Percentiles rank a stretch among this genome's conserved stretches.
Conservation (phyloP, 2,113 vertebrate species). For the Baryphthengus martii region DNA sequence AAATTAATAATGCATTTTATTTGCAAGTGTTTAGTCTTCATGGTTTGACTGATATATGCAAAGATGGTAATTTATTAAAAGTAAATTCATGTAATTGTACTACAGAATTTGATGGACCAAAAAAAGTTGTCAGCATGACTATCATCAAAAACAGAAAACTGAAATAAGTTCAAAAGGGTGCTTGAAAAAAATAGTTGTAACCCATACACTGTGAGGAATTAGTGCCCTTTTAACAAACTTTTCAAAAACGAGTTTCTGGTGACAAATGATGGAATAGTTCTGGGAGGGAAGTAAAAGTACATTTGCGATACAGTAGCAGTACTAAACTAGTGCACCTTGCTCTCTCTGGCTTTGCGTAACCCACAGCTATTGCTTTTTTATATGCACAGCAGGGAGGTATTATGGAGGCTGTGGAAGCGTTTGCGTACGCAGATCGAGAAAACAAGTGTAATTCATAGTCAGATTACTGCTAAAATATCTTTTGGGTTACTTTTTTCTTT, state of each 20-base stretch:
- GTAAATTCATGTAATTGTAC: constrained; percentile 93
- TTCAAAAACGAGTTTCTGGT: not conserved
- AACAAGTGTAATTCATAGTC: not conserved
- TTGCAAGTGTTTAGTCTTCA: constrained; percentile 88
- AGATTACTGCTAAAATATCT: not conserved
- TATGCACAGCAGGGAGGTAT: not conserved
- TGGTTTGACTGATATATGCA: constrained; percentile 97
- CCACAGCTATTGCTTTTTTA: not conserved
- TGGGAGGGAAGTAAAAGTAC: not conserved
- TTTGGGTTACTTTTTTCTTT: not conserved
- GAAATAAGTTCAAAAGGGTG: constrained; percentile 68
- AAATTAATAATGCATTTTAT: constrained; percentile 98
- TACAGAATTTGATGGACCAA: constrained; percentile 91
- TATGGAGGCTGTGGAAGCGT: not conserved
- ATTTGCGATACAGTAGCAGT: not conserved
- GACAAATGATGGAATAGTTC: not conserved
- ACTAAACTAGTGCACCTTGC: not conserved
- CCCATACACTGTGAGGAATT: not conserved
- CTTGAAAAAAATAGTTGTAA: constrained; percentile 12
- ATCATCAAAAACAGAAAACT: constrained; percentile 83
- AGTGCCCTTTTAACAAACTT: constrained; percentile 9
- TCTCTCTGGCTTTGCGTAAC: not conserved
- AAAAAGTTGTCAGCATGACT: constrained; percentile 92
- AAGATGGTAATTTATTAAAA: constrained; percentile 99
- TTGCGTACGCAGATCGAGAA: not conserved